These are phyloP conservation scores for Turnix velox DNA, from an alignment of 2,113 vertebrate species.

Conservation along the genomic window DNA sequence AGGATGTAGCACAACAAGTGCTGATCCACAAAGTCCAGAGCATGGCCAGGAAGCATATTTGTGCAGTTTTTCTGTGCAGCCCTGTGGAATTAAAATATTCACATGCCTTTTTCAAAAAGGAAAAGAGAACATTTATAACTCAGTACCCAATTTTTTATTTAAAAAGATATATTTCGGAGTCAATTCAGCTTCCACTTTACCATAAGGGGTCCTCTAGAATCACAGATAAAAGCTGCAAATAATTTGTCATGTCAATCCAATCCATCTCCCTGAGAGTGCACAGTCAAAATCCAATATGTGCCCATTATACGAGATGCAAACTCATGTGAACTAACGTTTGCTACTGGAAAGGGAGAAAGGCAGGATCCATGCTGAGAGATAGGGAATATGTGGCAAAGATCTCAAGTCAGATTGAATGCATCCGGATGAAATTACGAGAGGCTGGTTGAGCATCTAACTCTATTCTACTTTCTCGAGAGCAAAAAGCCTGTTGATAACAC, in stretches of 20 bases:
- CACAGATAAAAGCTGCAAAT: not conserved
- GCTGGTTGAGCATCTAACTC: accelerated
- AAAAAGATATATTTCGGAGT: not conserved
- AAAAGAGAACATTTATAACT: not conserved
- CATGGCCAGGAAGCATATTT: accelerated
- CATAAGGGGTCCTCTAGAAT: not conserved
- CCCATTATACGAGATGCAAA: not conserved
- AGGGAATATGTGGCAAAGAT: not conserved
- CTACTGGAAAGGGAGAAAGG: not conserved
- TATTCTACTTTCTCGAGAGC: not conserved
- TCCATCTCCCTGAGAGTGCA: not conserved
- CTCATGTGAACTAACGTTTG: not conserved
- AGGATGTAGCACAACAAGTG: accelerated
- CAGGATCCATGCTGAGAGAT: not conserved
- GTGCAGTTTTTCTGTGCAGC: not conserved
- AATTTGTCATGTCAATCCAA: not conserved
- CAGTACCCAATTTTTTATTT: not conserved
- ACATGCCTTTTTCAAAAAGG: not conserved
- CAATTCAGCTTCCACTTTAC: not conserved
- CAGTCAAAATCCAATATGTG: not conserved
- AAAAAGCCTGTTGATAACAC: not conserved
- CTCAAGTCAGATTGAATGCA: not conserved
- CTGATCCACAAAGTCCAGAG: not conserved
- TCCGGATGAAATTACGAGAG: not conserved
- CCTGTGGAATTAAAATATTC: not conserved